A percentile compares a stretch with the other conserved stretches of the same genome.
phyloP scores from a whole-genome alignment of 1,140 invertebrate genomes.

The Tetramorium alpestre region DNA sequence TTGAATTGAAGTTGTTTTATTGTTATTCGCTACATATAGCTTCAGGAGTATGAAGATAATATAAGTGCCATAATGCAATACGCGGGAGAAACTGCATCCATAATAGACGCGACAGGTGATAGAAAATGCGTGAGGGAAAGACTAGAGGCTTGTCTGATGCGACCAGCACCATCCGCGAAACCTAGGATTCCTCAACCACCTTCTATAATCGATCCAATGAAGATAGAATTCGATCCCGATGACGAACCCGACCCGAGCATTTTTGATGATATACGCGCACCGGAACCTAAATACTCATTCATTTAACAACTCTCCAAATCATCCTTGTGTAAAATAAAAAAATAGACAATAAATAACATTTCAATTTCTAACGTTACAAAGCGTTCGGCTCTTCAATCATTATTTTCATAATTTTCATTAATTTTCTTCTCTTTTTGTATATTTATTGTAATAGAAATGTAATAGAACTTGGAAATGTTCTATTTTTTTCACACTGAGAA shows the following conservation, averaged over 20 bases:
- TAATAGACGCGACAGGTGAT: conserved; percentile 72
- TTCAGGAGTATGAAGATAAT: conserved; percentile 70
- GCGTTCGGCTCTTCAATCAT: not conserved
- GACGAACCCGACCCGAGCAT: conserved; percentile 71
- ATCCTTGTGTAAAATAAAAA: not conserved
- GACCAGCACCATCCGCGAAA: conserved; percentile 61
- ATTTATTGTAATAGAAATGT: not conserved
- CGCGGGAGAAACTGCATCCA: conserved; percentile 67
- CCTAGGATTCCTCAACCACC: conserved; percentile 62
- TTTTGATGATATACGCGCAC: conserved; percentile 67
- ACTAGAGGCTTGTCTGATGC: conserved; percentile 74
- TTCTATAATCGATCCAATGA: conserved; percentile 61
- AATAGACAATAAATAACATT: not conserved
- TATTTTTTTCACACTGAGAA: not conserved
- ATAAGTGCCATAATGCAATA: conserved; percentile 73
- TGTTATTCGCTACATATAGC: conserved; percentile 46
- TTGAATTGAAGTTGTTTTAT: not conserved
- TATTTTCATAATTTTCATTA: not conserved
- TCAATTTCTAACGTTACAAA: not conserved
- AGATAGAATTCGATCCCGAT: conserved; percentile 78
- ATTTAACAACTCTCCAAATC: conserved; percentile 53
- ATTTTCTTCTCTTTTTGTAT: not conserved
- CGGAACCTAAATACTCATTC: conserved; percentile 69
- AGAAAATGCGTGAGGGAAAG: conserved; percentile 71
- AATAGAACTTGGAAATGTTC: not conserved